These are phyloP conservation scores for Eupithecia pulchellata DNA, from an alignment of 2,888 invertebrate species.

Conservation along the genomic window DNA sequence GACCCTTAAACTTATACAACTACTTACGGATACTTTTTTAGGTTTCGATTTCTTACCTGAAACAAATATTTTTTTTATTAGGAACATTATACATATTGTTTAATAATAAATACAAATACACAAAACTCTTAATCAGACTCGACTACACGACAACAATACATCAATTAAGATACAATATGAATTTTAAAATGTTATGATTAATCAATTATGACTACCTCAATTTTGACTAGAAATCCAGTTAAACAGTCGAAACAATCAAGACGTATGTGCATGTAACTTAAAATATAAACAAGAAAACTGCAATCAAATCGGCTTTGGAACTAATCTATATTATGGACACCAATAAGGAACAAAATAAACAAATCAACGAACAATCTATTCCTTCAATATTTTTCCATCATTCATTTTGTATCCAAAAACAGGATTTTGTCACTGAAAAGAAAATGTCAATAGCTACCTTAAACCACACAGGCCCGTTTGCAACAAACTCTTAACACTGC, in stretches of 20 bases:
- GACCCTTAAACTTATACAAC: not conserved
- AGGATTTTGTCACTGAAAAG: not conserved
- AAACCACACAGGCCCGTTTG: not conserved
- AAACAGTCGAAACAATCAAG: no score
- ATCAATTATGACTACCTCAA: no score
- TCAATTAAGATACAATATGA: not conserved
- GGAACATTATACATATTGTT: no score
- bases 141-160: not conserved
- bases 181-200: no score
- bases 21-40: not conserved
- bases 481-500: not conserved
- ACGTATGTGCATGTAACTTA: no score
- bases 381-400: not conserved
- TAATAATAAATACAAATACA: no score
- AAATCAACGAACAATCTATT: not conserved
- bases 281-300: no score
- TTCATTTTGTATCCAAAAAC: not conserved
- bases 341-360: no score
- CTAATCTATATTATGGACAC: no score
- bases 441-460: not conserved
- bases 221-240: no score
- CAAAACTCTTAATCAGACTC: not conserved
- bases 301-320: no score
- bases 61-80: conserved; percentile 25
- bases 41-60: conserved; percentile 32